These are phyloP conservation scores for Enteromius mattozi DNA, from an alignment of 2,797 vertebrate species.

Conservation along the genomic window DNA sequence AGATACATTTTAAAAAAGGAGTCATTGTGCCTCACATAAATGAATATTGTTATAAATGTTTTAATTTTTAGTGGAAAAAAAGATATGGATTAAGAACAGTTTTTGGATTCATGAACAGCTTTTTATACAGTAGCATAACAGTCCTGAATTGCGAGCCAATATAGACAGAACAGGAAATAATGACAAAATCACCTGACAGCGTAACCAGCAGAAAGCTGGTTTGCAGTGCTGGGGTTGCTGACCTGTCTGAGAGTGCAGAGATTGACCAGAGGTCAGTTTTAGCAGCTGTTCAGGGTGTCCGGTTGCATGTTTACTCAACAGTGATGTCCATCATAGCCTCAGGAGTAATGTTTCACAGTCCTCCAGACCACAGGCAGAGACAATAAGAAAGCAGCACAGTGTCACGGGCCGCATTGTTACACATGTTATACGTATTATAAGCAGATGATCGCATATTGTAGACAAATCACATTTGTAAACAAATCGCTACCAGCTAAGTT, in stretches of 20 bases:
- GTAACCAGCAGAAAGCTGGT: slow-evolving; percentile 31
- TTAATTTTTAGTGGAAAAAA: neutral
- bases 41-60: neutral
- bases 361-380: slow-evolving; percentile 43
- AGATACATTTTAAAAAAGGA: neutral
- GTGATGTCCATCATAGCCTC: slow-evolving; percentile 64
- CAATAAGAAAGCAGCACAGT: slow-evolving; percentile 38
- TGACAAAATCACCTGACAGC: slow-evolving; percentile 1
- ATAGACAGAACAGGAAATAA: neutral
- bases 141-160: neutral
- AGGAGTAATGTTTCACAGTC: slow-evolving; percentile 47
- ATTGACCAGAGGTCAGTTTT: slow-evolving; percentile 74
- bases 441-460: slow-evolving; percentile 8
- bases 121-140: neutral
- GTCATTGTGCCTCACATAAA: neutral
- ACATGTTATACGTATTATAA: slow-evolving; percentile 9
- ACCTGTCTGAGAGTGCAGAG: slow-evolving; percentile 65
- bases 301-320: slow-evolving; percentile 83
- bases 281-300: slow-evolving; percentile 84
- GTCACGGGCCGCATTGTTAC: slow-evolving; percentile 1
- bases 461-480: neutral
- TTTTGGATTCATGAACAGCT: neutral
- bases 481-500: neutral
- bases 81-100: neutral
- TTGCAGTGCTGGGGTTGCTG: slow-evolving; percentile 55